Evolutionary conservation across 2,888 invertebrate genomes (phyloP).

Genomic region (Leucania comma): DNA sequence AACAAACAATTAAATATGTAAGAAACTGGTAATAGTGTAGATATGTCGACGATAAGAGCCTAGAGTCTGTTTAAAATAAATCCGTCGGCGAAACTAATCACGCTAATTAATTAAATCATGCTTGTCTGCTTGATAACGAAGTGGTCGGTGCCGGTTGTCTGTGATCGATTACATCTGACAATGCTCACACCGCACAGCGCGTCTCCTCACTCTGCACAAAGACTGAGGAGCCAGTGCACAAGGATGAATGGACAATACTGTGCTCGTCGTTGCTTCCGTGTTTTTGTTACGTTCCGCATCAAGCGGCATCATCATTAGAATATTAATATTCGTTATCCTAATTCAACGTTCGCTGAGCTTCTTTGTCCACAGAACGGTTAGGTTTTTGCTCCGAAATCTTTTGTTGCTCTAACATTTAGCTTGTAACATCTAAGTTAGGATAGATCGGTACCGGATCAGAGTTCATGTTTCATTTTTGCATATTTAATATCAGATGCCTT

Average conservation of each 20-base stretch:
- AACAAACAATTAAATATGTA: conserved; percentile 1
- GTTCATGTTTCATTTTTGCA: conserved; percentile 52
- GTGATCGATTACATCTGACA: conserved; percentile 68
- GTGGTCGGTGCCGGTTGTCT: conserved; percentile 70
- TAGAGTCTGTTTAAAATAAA: conserved; percentile 54
- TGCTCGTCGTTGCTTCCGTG: conserved; percentile 83
- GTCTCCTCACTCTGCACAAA: conserved; percentile 63
- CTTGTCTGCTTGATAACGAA: conserved; percentile 65
- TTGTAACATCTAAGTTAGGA: conserved; percentile 51
- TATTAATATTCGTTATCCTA: conserved; percentile 83
- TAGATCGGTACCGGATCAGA: conserved; percentile 67
- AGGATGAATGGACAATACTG: conserved; percentile 85
- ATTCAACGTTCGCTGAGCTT: conserved; percentile 67
- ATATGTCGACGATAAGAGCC: conserved; percentile 12
- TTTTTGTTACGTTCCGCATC: conserved; percentile 85
- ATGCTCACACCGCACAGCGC: conserved; percentile 54
- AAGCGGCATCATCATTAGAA: conserved; percentile 82
- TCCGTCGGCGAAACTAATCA: conserved; percentile 68
- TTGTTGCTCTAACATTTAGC: conserved; percentile 67
- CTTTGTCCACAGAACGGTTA: conserved; percentile 74
- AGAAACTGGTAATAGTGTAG: conserved; percentile 21
- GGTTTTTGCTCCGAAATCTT: conserved; percentile 70
- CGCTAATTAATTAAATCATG: conserved; percentile 75
- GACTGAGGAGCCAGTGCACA: conserved; percentile 69
- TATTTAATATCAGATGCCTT: conserved; percentile 51